Evolutionary conservation across 2,888 invertebrate species (phyloP).

Genomic region (Synanthedon vespiformis): DNA sequence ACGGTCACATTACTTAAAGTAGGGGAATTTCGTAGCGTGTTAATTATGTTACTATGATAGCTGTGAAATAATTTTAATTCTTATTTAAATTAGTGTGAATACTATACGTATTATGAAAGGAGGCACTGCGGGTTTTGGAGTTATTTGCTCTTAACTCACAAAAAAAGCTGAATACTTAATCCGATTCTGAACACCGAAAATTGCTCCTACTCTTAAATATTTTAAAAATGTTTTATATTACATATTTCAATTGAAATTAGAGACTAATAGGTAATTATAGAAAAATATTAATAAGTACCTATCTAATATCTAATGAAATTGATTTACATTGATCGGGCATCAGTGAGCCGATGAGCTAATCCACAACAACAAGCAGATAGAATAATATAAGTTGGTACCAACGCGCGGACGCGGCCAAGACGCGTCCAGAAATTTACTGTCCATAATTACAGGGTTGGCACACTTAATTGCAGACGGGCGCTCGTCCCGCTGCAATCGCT

Average conservation of each 20-base stretch:
- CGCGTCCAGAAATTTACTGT: slow-evolving; percentile 84
- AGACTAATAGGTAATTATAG: no score
- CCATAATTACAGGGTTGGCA: slow-evolving; percentile 86
- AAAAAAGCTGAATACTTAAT: no score
- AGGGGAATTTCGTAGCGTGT: slow-evolving; percentile 15
- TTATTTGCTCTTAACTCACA: no score
- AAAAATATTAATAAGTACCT: no score
- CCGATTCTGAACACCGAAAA: no score
- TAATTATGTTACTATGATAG: not conserved
- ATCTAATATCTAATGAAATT: no score
- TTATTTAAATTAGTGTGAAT: no score
- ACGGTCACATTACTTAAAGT: slow-evolving; percentile 26
- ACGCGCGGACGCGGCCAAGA: slow-evolving; percentile 47
- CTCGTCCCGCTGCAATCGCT: slow-evolving; percentile 48
- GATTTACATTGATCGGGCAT: slow-evolving; percentile 6
- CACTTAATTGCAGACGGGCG: slow-evolving; percentile 81
- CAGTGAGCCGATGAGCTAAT: slow-evolving; percentile 34
- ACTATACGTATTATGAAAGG: no score
- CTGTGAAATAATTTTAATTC: not conserved
- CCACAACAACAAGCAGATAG: slow-evolving; percentile 50
- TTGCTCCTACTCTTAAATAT: no score
- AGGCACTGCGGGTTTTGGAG: no score
- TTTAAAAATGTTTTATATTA: no score
- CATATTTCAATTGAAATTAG: no score
- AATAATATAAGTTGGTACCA: slow-evolving; percentile 40